phyloP scores from a whole-genome alignment of 2,113 vertebrate species.

The Solea senegalensis region DNA sequence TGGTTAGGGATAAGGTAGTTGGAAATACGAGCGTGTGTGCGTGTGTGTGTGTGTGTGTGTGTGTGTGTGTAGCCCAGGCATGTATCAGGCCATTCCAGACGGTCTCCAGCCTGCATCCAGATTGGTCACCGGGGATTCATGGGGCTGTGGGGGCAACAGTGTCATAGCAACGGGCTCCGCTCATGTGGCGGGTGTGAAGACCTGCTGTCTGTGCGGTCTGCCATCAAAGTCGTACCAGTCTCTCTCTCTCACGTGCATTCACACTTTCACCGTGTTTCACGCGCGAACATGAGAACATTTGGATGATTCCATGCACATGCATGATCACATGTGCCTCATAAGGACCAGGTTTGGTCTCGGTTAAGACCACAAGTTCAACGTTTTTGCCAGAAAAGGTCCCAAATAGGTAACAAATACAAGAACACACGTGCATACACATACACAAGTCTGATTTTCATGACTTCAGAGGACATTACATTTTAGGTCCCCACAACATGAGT shows the following conservation, averaged over 20 bases:
- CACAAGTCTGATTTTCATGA: not conserved
- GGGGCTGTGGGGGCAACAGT: conserved; percentile 69
- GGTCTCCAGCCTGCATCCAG: conserved; percentile 74
- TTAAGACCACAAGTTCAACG: no score
- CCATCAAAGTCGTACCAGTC: conserved; percentile 55
- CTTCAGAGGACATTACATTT: no score
- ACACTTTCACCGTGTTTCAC: conserved; percentile 9
- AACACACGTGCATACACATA: not conserved
- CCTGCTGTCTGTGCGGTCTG: conserved; percentile 75
- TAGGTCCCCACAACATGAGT: no score
- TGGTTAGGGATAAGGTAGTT: not conserved
- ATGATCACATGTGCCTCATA: conserved; percentile 1
- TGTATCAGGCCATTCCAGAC: conserved; percentile 67
- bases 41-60: conserved; percentile 26
- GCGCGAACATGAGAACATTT: conserved; percentile 23
- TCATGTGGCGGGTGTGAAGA: conserved; percentile 72
- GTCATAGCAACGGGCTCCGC: conserved; percentile 71
- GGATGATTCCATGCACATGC: conserved; percentile 4
- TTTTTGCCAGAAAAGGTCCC: no score
- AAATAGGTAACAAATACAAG: no score
- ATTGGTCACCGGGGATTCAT: conserved; percentile 72
- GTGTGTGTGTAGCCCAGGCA: conserved; percentile 13
- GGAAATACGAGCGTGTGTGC: conserved; percentile 6
- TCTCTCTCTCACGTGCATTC: not conserved
- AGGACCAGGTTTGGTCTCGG: no score